phyloP scores from a whole-genome alignment of 2,797 vertebrate genomes.

The Hydrocynus forskahlii region DNA sequence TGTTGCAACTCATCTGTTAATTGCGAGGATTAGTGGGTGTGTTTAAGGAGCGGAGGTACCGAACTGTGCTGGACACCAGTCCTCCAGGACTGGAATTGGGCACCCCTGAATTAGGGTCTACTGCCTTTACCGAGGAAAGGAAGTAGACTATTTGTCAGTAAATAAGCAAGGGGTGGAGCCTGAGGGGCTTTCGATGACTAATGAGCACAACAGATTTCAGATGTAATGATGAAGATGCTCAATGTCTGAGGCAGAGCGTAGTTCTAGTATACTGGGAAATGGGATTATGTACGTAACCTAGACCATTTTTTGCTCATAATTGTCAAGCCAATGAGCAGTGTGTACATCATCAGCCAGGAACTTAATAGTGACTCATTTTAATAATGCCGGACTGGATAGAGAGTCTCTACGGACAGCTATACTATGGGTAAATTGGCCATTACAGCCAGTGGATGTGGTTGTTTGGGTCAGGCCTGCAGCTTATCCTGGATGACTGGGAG shows the following conservation, averaged over 20 bases:
- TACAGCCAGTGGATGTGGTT: slow-evolving; percentile 29
- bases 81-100: too few species aligned
- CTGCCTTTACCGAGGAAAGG: not conserved
- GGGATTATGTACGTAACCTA: not conserved
- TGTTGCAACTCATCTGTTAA: too few species aligned
- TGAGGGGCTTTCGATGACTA: not conserved
- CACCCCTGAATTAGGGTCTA: too few species aligned
- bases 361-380: slow-evolving; percentile 23
- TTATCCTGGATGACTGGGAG: slow-evolving; percentile 15
- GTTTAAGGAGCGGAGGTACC: too few species aligned
- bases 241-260: not conserved
- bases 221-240: not conserved
- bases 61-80: too few species aligned
- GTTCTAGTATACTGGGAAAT: not conserved
- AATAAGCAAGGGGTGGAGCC: not conserved
- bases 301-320: not conserved
- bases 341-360: slow-evolving; percentile 7
- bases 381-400: slow-evolving; percentile 19
- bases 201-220: not conserved
- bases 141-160: not conserved
- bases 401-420: slow-evolving; percentile 10
- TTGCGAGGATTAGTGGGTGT: too few species aligned
- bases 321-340: not conserved
- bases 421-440: slow-evolving; percentile 43
- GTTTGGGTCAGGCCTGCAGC: slow-evolving; percentile 25